A percentile compares a stretch with the other conserved stretches of the same genome.
These are phyloP conservation scores for Papilio dardanus DNA, from an alignment of 1,140 invertebrate species.

Conservation along the genomic window DNA sequence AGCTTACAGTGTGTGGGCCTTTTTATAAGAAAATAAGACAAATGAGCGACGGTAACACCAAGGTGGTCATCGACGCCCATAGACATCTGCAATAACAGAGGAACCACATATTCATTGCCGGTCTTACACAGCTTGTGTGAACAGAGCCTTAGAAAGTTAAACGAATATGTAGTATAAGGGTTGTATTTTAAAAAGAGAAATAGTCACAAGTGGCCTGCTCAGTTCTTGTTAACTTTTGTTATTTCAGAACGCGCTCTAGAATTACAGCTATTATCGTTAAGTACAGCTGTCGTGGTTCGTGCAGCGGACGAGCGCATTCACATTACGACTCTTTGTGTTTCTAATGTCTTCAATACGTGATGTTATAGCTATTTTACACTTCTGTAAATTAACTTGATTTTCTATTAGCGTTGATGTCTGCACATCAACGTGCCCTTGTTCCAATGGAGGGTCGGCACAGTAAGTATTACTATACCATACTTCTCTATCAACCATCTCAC, in stretches of 20 bases:
- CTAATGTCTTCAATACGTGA: background rate
- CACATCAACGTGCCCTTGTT: no score
- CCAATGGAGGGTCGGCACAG: no score
- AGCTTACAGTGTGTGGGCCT: background rate
- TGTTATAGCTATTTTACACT: background rate
- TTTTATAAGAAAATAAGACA: no score
- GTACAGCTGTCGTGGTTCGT: background rate
- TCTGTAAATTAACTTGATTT: background rate
- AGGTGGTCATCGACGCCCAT: no score
- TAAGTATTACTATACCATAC: no score
- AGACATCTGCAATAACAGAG: no score
- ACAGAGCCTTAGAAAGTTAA: no score
- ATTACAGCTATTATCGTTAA: background rate
- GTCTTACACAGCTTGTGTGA: no score
- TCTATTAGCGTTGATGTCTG: no score
- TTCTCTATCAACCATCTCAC: no score
- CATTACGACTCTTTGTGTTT: background rate
- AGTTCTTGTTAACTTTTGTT: background rate
- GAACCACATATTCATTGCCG: no score
- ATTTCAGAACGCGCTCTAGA: background rate
- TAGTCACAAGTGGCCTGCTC: background rate
- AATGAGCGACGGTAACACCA: no score
- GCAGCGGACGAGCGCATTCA: background rate
- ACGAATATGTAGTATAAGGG: background rate
- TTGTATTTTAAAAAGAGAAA: background rate